phyloP scores from a whole-genome alignment of 2,113 vertebrate genomes.

The Hepsetus odoe region DNA sequence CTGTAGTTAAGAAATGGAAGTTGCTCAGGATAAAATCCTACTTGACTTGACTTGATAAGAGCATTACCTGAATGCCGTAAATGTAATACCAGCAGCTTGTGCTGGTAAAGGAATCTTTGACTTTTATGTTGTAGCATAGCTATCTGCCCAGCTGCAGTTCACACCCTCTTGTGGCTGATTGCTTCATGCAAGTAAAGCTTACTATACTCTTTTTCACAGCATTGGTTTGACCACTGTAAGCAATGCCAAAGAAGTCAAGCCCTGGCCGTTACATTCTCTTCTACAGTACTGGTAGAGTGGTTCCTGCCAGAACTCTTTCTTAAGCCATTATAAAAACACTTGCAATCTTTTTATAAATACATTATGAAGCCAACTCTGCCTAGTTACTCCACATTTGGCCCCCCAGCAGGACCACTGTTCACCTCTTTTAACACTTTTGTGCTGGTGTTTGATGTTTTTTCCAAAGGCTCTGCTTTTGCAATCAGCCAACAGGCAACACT shows the following conservation, averaged over 20 bases:
- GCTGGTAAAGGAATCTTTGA: too few species aligned
- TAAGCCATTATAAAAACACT: conserved; percentile 10
- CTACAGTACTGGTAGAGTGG: neutral
- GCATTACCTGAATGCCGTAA: too few species aligned
- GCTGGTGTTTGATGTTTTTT: conserved; percentile 62
- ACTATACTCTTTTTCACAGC: neutral
- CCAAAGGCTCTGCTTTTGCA: conserved; percentile 64
- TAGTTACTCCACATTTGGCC: conserved; percentile 38
- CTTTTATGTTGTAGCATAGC: too few species aligned
- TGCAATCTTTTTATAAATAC: conserved; percentile 24
- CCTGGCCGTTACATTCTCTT: neutral
- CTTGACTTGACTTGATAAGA: too few species aligned
- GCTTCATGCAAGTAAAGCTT: neutral
- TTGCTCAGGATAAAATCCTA: too few species aligned
- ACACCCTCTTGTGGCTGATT: too few species aligned
- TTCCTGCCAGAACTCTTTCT: neutral
- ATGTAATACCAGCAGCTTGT: too few species aligned
- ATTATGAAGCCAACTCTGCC: conserved; percentile 26
- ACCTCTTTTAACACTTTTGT: conserved; percentile 45
- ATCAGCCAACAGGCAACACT: conserved; percentile 60
- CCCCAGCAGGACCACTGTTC: conserved; percentile 29
- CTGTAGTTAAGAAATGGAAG: too few species aligned
- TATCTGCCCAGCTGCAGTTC: too few species aligned
- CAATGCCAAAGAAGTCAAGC: neutral
- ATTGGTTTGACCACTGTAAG: neutral